These are phyloP conservation scores for Andricus quercusramuli DNA, from an alignment of 2,888 invertebrate species.

Conservation along the genomic window DNA sequence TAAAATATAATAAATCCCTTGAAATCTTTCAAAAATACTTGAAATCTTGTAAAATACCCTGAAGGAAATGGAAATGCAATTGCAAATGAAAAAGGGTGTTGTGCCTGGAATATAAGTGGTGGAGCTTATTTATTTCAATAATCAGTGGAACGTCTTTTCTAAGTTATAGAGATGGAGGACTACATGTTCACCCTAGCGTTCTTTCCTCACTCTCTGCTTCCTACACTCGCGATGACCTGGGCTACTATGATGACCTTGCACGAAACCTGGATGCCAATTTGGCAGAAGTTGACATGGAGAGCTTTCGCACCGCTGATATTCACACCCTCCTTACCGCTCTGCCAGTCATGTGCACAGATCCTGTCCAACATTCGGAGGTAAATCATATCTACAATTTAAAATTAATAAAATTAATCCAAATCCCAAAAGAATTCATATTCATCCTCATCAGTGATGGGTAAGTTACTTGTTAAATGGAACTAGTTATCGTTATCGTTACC, in stretches of 20 bases:
- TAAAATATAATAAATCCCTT: too few relatives aligned
- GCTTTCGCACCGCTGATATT: conserved; percentile 94
- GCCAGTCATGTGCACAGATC: conserved; percentile 82
- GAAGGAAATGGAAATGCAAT: neutral
- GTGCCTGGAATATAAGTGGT: neutral
- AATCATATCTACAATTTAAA: conserved; percentile 3
- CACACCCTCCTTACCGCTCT: conserved; percentile 90
- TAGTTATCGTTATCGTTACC: too few relatives aligned
- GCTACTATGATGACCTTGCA: conserved; percentile 91
- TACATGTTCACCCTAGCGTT: conserved; percentile 89
- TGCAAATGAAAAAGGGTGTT: neutral
- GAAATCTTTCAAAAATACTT: too few relatives aligned
- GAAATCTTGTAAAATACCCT: too few relatives aligned
- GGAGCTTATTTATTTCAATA: conserved; percentile 30
- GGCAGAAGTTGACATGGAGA: conserved; percentile 97
- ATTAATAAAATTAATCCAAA: neutral
- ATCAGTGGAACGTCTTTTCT: conserved; percentile 11
- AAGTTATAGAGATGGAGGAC: conserved; percentile 88
- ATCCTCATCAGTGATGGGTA: neutral
- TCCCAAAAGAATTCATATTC: neutral
- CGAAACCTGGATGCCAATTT: conserved; percentile 95
- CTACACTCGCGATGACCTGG: conserved; percentile 84
- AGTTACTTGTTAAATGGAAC: too few relatives aligned
- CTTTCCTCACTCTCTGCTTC: conserved; percentile 90
- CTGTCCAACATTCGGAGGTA: conserved; percentile 76